These are phyloP conservation scores for Falco punctatus DNA, from an alignment of 2,113 vertebrate genomes.

Conservation along the genomic window DNA sequence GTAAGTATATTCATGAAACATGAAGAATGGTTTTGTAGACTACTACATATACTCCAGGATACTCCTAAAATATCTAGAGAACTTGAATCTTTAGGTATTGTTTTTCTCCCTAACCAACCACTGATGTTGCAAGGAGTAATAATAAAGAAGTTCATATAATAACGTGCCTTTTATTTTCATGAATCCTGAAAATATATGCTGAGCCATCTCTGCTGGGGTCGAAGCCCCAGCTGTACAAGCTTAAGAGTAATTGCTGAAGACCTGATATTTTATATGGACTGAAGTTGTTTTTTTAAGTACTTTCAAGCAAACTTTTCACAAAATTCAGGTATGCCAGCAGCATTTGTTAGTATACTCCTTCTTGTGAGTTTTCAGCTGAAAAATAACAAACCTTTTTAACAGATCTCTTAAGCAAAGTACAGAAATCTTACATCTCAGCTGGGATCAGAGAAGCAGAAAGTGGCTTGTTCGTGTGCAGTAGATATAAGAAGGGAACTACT, in stretches of 20 bases:
- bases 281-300: background rate
- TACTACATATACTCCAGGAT: background rate
- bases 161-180: background rate
- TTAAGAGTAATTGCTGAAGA: constrained; percentile 16
- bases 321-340: background rate
- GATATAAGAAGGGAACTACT: background rate
- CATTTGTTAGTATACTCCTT: background rate
- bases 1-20: background rate
- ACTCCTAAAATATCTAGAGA: background rate
- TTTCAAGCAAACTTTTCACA: background rate
- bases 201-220: background rate
- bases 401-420: background rate
- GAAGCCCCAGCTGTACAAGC: constrained; percentile 34
- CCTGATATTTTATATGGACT: background rate
- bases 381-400: background rate
- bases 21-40: background rate
- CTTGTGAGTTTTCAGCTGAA: background rate
- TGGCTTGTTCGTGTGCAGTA: background rate
- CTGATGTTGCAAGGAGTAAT: background rate
- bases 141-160: background rate
- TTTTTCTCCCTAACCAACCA: background rate
- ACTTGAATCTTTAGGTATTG: background rate
- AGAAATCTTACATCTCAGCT: background rate
- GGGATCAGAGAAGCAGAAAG: background rate
- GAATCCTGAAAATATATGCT: background rate